Percentiles rank a stretch among this genome's conserved stretches.
These are phyloP conservation scores for Luehdorfia chinensis DNA, from an alignment of 1,140 invertebrate genomes.

Conservation along the genomic window DNA sequence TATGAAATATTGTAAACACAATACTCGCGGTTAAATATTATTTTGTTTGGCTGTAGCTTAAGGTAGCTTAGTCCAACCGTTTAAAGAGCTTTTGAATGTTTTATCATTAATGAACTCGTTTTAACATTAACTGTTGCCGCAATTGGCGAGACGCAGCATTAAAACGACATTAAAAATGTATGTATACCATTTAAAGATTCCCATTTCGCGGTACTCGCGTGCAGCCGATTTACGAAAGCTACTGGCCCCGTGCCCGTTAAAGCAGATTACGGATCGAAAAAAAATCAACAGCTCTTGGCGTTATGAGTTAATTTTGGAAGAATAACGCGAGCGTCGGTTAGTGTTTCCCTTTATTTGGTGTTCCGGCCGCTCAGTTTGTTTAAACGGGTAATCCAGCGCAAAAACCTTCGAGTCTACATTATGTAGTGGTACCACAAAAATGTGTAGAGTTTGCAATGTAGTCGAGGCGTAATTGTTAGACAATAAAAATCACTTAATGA, in stretches of 20 bases:
- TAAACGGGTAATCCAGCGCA: constrained; percentile 68
- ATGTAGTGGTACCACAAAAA: constrained; percentile 53
- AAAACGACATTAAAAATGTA: constrained; percentile 72
- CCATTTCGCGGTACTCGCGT: constrained; percentile 66
- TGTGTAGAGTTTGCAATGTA: constrained; percentile 45
- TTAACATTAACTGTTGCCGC: constrained; percentile 68
- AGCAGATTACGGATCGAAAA: constrained; percentile 68
- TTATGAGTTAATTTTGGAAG: constrained; percentile 76
- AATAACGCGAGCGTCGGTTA: constrained; percentile 67
- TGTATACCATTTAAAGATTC: constrained; percentile 72
- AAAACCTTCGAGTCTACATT: constrained; percentile 56
- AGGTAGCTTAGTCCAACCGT: constrained; percentile 16
- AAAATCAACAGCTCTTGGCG: constrained; percentile 69
- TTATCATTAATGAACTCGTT: constrained; percentile 70
- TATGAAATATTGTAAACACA: constrained; percentile 26
- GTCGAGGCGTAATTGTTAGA: constrained; percentile 44
- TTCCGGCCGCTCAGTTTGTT: constrained; percentile 63
- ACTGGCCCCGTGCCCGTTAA: constrained; percentile 71
- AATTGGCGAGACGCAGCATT: constrained; percentile 63
- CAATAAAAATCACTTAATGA: constrained; percentile 61
- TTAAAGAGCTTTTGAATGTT: constrained; percentile 48
- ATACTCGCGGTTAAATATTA: constrained; percentile 15
- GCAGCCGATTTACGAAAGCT: constrained; percentile 66
- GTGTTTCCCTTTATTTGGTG: constrained; percentile 70
- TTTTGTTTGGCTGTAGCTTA: constrained; percentile 13